Percentiles rank a stretch among this genome's conserved stretches.
Conservation (phyloP, 2,888 invertebrate genomes). For the Amblyjoppa fuscipennis region DNA sequence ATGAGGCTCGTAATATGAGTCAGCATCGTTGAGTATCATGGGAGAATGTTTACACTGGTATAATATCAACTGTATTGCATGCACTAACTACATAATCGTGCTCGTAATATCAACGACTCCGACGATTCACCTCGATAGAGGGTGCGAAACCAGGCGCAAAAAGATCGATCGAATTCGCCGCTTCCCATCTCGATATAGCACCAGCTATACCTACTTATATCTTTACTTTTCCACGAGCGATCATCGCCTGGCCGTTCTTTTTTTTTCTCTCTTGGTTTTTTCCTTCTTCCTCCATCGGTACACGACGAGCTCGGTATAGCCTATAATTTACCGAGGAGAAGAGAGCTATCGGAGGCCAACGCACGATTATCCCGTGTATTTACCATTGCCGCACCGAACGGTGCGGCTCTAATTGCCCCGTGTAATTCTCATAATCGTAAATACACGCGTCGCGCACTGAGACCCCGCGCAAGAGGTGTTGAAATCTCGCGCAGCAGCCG, state of each 20-base stretch:
- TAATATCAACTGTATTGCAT: background rate
- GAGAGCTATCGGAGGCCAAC: conserved; percentile 69
- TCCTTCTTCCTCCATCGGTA: conserved; percentile 18
- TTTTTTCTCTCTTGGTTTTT: background rate
- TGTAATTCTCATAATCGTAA: conserved; percentile 82
- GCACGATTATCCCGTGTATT: conserved; percentile 77
- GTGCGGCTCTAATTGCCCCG: conserved; percentile 78
- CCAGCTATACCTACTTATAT: conserved; percentile 37
- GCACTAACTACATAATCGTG: conserved; percentile 56
- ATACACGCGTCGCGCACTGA: conserved; percentile 76
- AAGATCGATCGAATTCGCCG: conserved; percentile 62
- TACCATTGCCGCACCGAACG: conserved; percentile 71
- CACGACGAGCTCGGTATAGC: conserved; percentile 51
- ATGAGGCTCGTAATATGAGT: conserved; percentile 36
- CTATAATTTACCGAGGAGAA: conserved; percentile 73
- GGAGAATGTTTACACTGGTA: conserved; percentile 61
- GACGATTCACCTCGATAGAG: conserved; percentile 44
- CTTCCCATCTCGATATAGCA: conserved; percentile 50
- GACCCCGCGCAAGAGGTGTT: conserved; percentile 75
- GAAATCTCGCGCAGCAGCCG: conserved; percentile 71
- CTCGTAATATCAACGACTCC: conserved; percentile 61
- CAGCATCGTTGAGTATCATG: conserved; percentile 43
- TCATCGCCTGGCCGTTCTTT: conserved; percentile 35
- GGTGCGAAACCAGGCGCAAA: conserved; percentile 57
- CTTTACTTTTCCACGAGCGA: conserved; percentile 56